A percentile compares a stretch with the other conserved stretches of the same genome.
phyloP scores from a whole-genome alignment of 2,797 vertebrate genomes.

The Hydrocynus forskahlii region DNA sequence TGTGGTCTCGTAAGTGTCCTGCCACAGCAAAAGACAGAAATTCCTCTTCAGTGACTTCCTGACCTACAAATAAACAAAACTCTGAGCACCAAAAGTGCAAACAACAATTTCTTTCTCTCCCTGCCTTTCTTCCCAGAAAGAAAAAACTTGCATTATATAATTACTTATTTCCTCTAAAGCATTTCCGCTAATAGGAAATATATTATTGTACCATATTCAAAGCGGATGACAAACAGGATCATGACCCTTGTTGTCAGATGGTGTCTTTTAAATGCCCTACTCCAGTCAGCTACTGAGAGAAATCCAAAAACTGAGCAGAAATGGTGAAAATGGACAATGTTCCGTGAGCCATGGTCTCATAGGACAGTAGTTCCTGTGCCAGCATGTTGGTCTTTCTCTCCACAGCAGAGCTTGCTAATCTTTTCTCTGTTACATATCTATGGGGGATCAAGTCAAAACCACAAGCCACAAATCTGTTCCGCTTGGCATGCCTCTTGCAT shows the following conservation, averaged over 20 bases:
- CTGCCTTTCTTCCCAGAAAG: conserved; percentile 19
- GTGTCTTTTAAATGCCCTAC: conserved; percentile 56
- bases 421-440: conserved; percentile 20
- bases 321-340: not conserved
- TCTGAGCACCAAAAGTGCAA: not conserved
- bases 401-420: conserved; percentile 15
- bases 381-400: not conserved
- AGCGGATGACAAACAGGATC: conserved; percentile 82
- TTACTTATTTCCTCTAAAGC: conserved; percentile 59
- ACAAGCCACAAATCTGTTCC: conserved; percentile 35
- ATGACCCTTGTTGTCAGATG: conserved; percentile 81
- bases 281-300: not conserved
- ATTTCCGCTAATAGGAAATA: conserved; percentile 74
- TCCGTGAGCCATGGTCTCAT: not conserved
- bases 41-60: conserved; percentile 5
- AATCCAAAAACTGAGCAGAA: not conserved
- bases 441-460: conserved; percentile 33
- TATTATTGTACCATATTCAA: conserved; percentile 81
- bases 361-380: not conserved
- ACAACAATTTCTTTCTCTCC: conserved; percentile 8
- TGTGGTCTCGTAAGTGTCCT: not conserved
- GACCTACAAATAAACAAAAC: conserved; percentile 4
- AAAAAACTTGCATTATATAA: conserved; percentile 38
- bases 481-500: not conserved
- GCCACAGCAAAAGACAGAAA: not conserved